A percentile compares a stretch with the other conserved stretches of the same genome.
Conservation (phyloP, 2,113 vertebrate genomes). For the Damaliscus lunatus region DNA sequence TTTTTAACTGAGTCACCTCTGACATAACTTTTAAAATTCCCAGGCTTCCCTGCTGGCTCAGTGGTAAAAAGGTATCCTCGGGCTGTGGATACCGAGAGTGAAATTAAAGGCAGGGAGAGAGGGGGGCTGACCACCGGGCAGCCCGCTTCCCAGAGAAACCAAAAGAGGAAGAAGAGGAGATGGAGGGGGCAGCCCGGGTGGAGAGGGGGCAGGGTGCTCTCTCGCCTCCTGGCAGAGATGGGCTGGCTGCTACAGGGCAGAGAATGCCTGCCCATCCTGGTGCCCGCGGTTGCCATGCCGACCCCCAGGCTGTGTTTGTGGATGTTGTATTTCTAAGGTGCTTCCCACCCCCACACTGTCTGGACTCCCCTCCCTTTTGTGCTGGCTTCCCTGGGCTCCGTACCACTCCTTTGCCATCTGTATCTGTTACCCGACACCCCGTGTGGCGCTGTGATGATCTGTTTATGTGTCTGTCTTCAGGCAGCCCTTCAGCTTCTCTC, state of each 20-base stretch:
- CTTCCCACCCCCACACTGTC: neutral
- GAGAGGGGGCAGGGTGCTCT: neutral
- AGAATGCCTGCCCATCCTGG: constrained; percentile 30
- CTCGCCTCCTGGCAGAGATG: neutral
- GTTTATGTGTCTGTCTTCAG: neutral
- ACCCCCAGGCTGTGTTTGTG: constrained; percentile 71
- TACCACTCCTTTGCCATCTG: neutral
- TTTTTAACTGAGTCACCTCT: neutral
- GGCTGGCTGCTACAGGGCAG: neutral
- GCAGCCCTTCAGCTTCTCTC: neutral
- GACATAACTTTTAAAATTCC: neutral
- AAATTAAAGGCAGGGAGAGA: no score
- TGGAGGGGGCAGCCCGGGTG: neutral
- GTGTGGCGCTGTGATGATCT: neutral
- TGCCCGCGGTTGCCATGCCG: constrained; percentile 73
- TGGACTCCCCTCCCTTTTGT: neutral
- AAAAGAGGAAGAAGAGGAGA: neutral
- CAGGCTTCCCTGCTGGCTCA: neutral
- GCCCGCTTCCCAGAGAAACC: neutral
- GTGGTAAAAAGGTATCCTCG: neutral
- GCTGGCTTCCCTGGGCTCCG: rapidly evolving
- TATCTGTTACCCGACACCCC: rapidly evolving
- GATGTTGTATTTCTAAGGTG: constrained; percentile 70
- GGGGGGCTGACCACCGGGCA: neutral
- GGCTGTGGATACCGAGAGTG: no score